These are phyloP conservation scores for Melanotaenia maccullochi DNA, from an alignment of 2,797 vertebrate genomes.

Conservation along the genomic window DNA sequence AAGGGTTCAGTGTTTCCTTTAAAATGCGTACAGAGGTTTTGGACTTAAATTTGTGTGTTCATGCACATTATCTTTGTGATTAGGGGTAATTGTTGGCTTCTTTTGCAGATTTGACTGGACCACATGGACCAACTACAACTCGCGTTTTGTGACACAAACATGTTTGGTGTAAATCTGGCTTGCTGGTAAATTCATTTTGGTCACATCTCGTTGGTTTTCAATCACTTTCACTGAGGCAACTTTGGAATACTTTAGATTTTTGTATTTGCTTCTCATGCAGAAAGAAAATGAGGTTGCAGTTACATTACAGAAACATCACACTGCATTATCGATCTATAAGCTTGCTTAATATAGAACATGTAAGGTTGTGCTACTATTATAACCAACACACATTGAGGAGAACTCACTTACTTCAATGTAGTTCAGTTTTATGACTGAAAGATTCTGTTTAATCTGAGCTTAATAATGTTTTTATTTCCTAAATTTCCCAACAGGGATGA, in stretches of 20 bases:
- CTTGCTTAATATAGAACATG: conserved; percentile 50
- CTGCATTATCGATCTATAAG: conserved; percentile 58
- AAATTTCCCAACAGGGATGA: too few relatives aligned
- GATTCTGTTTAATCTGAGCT: conserved; percentile 25
- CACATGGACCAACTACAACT: conserved; percentile 18
- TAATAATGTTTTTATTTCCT: conserved; percentile 15
- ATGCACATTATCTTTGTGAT: conserved; percentile 57
- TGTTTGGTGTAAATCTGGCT: conserved; percentile 37
- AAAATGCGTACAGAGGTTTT: conserved; percentile 40
- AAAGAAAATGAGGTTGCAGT: conserved; percentile 34
- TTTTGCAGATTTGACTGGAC: conserved; percentile 25
- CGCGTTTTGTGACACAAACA: conserved; percentile 34
- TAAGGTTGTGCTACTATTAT: conserved; percentile 40
- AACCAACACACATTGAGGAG: conserved; percentile 31
- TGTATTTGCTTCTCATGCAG: conserved; percentile 11
- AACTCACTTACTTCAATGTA: conserved; percentile 13
- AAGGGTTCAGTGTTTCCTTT: conserved; percentile 53
- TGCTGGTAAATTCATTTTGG: conserved; percentile 28
- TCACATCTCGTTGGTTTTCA: conserved; percentile 48
- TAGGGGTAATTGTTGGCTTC: conserved; percentile 63
- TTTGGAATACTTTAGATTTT: conserved; percentile 35
- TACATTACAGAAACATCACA: conserved; percentile 50
- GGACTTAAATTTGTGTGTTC: conserved; percentile 49
- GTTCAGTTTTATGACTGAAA: conserved; percentile 16
- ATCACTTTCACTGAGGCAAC: conserved; percentile 25